Conservation (phyloP, 2,888 invertebrate species). For the Lithophane leautieri region DNA sequence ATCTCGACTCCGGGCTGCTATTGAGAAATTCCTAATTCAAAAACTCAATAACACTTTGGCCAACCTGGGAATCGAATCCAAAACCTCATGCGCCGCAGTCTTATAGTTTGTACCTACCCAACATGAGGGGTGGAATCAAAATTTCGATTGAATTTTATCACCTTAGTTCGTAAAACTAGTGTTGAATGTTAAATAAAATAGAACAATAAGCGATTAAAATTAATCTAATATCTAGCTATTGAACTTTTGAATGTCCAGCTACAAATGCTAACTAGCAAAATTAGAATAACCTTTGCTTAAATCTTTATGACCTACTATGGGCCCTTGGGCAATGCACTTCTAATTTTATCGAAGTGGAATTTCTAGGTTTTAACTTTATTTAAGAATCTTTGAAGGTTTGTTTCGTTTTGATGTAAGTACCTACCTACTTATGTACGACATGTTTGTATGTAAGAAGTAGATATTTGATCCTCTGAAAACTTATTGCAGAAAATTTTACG, state of each 20-base stretch:
- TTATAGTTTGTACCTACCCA: too few relatives aligned
- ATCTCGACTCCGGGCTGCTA: too few relatives aligned
- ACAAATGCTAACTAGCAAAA: conserved; percentile 33
- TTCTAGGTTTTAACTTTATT: conserved; percentile 11
- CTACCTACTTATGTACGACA: too few relatives aligned
- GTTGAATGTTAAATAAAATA: conserved; percentile 14
- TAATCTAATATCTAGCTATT: conserved; percentile 25
- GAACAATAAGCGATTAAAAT: conserved; percentile 31
- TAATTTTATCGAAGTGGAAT: conserved; percentile 6
- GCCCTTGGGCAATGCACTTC: conserved; percentile 18
- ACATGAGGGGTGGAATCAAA: neutral
- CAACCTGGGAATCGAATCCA: too few relatives aligned
- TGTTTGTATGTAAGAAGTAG: too few relatives aligned
- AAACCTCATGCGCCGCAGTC: too few relatives aligned
- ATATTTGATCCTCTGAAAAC: too few relatives aligned
- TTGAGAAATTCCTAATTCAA: too few relatives aligned
- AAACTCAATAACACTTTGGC: too few relatives aligned
- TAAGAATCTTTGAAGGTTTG: too few relatives aligned
- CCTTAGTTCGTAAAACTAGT: neutral
- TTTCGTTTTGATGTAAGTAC: too few relatives aligned
- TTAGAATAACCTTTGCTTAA: conserved; percentile 52
- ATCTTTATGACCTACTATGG: conserved; percentile 12
- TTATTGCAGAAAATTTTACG: too few relatives aligned
- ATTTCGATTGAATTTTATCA: neutral
- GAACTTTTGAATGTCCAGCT: conserved; percentile 51